These are phyloP conservation scores for Artemia franciscana DNA, from an alignment of 1,140 invertebrate species.

Conservation along the genomic window DNA sequence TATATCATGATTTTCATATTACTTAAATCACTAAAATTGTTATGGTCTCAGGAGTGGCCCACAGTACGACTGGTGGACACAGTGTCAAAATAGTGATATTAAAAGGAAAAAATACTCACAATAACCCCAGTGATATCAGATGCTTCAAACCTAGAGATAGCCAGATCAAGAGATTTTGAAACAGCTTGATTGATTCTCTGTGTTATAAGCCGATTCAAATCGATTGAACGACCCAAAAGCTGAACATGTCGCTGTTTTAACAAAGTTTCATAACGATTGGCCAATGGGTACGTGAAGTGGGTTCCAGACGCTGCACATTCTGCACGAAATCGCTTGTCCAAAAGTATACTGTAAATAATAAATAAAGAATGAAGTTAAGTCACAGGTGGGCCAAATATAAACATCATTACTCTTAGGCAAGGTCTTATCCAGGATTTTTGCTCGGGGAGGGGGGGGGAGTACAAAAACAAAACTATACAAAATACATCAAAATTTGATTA, in stretches of 20 bases:
- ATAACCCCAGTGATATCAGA: conserved; percentile 93
- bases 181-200: conserved; percentile 89
- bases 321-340: conserved; percentile 87
- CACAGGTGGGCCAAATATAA: too few species aligned
- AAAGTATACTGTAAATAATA: conserved; percentile 47
- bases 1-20: background rate
- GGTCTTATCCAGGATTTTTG: too few species aligned
- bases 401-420: too few species aligned
- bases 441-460: too few species aligned
- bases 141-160: conserved; percentile 86
- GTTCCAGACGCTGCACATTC: conserved; percentile 71
- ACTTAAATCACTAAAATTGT: too few species aligned
- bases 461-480: too few species aligned
- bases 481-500: too few species aligned
- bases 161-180: conserved; percentile 82
- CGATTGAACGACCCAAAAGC: conserved; percentile 81
- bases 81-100: too few species aligned
- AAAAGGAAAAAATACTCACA: conserved; percentile 32
- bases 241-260: conserved; percentile 91
- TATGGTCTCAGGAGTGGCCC: background rate
- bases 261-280: conserved; percentile 83
- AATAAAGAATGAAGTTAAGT: background rate
- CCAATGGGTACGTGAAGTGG: conserved; percentile 52
- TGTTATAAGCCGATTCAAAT: conserved; percentile 84
- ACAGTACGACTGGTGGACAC: background rate